Base-by-base conservation (phyloP, 2,888 invertebrate species). In the Leptogaster cylindrica region DNA sequence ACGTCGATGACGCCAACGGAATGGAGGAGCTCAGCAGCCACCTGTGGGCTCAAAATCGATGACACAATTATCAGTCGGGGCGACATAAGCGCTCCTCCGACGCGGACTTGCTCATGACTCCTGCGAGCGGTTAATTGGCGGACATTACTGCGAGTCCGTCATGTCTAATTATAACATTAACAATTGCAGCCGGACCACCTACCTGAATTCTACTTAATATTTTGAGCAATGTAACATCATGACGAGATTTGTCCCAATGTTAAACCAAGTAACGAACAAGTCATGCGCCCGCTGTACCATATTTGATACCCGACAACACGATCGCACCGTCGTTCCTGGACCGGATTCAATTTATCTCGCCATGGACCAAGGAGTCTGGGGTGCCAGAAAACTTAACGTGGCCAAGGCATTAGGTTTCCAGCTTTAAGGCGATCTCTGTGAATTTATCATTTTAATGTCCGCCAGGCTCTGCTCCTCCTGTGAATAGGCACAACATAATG, bases 401-500 rank as follows among this genome's bases (percentile, higher is more conserved):
- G 10, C 23, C 50, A 50, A 25, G 65, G 65, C 50, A 50, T 65
- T 50, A 48, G 50, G 50, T 65, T 65, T 50, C 51, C 14, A 31
- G 50, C 61, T 41, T 61, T 44, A 6, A 44, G 48, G 23, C 20
- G 50, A 65, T 50, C 65, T 65, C 20, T 2, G 65, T 16, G 36
- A 65, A 65, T 65, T 50, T 36, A 65, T 65, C 65, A 65, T 65
- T 39, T 65, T 39, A 65, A 65, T 39, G 33, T 25, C 31, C 27
- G 25, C 14, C 23, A 14, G 36, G 48, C 28, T 4, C 3, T 48
- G 18, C 36, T 48, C 33, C 50, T 48, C 27, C 61, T 48, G 48
- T 14, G 27, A 33, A 33, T 23, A 23, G 16, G 48, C 1, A 8
- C 23, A 36, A 27, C 3, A 65, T 65, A 36, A 72, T 72, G 87